Conservation (phyloP, 2,113 vertebrate species). For the Megaceryle maxima region DNA sequence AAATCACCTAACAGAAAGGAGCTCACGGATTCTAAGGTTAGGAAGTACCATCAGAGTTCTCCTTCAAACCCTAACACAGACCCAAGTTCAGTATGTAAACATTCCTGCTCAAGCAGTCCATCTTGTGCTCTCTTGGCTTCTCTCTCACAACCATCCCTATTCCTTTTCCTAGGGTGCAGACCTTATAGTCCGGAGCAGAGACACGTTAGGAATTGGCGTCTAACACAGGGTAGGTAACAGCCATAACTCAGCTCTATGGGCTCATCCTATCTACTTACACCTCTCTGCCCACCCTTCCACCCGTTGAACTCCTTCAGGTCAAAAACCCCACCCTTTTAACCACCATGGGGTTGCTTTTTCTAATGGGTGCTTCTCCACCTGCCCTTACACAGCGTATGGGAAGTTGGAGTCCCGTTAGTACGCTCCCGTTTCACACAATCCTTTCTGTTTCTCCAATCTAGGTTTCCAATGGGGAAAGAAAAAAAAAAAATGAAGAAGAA, state of each 20-base stretch:
- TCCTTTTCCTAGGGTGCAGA: constrained; percentile 38
- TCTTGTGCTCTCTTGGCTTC: background rate
- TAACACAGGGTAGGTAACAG: background rate
- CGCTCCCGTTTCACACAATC: background rate
- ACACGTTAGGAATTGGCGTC: background rate
- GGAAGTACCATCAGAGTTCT: background rate
- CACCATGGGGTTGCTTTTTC: background rate
- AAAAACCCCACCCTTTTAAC: background rate
- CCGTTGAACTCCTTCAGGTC: too few relatives aligned
- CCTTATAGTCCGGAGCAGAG: constrained; percentile 52
- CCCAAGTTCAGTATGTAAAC: background rate
- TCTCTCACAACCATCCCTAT: background rate
- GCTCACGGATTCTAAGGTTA: background rate
- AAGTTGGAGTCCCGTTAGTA: background rate
- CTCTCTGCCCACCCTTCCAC: background rate
- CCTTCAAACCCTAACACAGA: background rate
- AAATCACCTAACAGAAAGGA: background rate
- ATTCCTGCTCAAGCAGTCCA: background rate
- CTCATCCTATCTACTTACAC: background rate
- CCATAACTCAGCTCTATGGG: rapidly evolving
- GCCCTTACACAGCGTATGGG: background rate
- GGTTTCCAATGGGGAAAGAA: background rate
- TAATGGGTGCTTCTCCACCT: background rate
- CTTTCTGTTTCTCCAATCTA: background rate
- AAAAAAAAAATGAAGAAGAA: background rate